Percentiles rank a stretch among this genome's conserved stretches.
Conservation (phyloP, 2,888 invertebrate species). For the Drosophila kokeensis region DNA sequence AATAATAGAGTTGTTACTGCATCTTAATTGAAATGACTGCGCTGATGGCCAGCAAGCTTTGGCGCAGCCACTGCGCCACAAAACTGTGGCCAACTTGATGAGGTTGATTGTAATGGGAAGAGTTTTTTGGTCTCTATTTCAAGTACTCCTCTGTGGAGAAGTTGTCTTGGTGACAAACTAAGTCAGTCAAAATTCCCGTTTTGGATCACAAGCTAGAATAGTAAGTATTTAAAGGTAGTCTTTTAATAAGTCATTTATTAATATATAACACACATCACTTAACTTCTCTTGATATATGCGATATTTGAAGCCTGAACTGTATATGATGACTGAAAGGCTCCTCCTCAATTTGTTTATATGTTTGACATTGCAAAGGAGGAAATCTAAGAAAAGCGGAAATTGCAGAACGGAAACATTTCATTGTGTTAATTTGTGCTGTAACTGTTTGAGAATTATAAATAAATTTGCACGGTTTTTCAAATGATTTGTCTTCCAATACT, state of each 20-base stretch:
- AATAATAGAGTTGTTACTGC: conserved; percentile 80
- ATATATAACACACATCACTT: not conserved
- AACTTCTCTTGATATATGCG: not conserved
- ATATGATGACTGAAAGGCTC: not conserved
- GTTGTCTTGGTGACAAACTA: not conserved
- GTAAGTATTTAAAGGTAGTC: not conserved
- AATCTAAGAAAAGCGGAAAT: not conserved
- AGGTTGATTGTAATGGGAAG: not conserved
- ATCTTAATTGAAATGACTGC: conserved; percentile 71
- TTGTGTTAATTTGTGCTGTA: not conserved
- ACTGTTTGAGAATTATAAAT: not conserved
- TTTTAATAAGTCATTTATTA: not conserved
- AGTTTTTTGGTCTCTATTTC: not conserved
- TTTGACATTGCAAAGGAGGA: not conserved
- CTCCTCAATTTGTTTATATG: not conserved
- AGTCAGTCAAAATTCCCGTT: not conserved
- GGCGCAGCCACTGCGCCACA: not conserved
- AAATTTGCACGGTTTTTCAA: not conserved
- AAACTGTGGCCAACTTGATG: not conserved
- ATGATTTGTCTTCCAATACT: not conserved
- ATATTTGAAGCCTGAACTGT: not conserved
- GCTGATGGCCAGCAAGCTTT: not conserved
- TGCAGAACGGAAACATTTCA: not conserved
- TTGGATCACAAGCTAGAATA: not conserved
- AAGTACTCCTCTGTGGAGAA: not conserved